Base-by-base conservation (phyloP, 2,888 invertebrate genomes). In the Nemurella pictetii region DNA sequence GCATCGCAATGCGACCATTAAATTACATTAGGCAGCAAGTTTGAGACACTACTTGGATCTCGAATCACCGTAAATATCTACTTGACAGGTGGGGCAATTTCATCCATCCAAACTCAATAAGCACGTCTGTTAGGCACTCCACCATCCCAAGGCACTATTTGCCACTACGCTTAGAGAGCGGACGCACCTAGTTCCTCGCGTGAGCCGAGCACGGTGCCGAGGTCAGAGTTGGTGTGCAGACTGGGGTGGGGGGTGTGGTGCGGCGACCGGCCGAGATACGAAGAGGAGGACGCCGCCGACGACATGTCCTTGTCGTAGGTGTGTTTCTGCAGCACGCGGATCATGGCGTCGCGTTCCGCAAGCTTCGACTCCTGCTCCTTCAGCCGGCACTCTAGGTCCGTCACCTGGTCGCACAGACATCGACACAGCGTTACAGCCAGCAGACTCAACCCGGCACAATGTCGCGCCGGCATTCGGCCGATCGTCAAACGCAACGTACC, bases 291-390 rank as follows among this genome's bases (percentile, higher is more conserved):
- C 30, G 88, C 87, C 27, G 89, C 88, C 73, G 84, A 87, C 35
- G 92, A 91, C 88, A 94, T 94, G 84, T 94, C 94, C 87, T 94
- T 94, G 88, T 94, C 95, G 84, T 93, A 93, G 0, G 95, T 95
- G 89, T 95, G 95, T 88, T 95, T 95, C 91, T 97, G 96, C 75
- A 97, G 92, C 28, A 97, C 96, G 88, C 95, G 94, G 88, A 98
- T 96, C 95, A 97, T 96, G 0, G 97, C 97, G 89, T 98, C 97
- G 85, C 95, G 94, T 89, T 97, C 97, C 0, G 96, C 96, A 85
- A 97, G 93, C 89, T 96, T 96, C 2, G 96, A 96, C 90, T 97
- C 97, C 86, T 96, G 91, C 90, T 96, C 96, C 90, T 97, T 97
- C 87, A 96, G 96, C 96, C 95, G 95, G 89, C 96, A 94, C 91